Evolutionary conservation across 2,888 invertebrate genomes (phyloP).

Genomic region (Sminthurinus aureus): DNA sequence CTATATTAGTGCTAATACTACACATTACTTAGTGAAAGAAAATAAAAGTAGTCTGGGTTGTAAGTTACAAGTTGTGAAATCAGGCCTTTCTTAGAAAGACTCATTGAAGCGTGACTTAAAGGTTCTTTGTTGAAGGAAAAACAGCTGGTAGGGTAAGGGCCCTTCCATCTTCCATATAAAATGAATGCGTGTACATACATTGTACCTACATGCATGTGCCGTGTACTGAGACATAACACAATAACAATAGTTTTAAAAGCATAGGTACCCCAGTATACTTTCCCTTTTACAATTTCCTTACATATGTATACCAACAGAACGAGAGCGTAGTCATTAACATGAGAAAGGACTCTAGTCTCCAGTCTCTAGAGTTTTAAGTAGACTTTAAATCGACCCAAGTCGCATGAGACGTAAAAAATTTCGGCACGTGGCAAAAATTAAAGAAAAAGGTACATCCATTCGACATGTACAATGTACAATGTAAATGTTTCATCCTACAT

Average conservation of each 20-base stretch:
- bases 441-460: too few species aligned
- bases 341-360: background rate
- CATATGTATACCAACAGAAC: background rate
- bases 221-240: background rate
- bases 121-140: conserved; percentile 24
- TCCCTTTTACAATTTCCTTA: background rate
- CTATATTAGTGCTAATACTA: background rate
- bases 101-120: conserved; percentile 39
- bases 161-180: background rate
- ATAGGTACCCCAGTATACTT: too few species aligned
- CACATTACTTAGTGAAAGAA: background rate
- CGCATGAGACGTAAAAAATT: conserved; percentile 9
- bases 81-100: conserved; percentile 34
- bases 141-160: conserved; percentile 38
- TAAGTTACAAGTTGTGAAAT: conserved; percentile 29
- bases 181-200: background rate
- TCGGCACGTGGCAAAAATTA: conserved; percentile 48
- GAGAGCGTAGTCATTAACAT: background rate
- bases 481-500: too few species aligned
- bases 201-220: background rate
- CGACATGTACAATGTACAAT: too few species aligned
- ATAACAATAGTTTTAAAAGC: background rate
- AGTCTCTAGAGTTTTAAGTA: too few species aligned
- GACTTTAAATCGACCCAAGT: background rate
- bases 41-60: conserved; percentile 17